Evolutionary conservation across 1,140 invertebrate genomes (phyloP), one percentile per base, ranked within the genome.

Genomic region (Drosophila miranda): DNA sequence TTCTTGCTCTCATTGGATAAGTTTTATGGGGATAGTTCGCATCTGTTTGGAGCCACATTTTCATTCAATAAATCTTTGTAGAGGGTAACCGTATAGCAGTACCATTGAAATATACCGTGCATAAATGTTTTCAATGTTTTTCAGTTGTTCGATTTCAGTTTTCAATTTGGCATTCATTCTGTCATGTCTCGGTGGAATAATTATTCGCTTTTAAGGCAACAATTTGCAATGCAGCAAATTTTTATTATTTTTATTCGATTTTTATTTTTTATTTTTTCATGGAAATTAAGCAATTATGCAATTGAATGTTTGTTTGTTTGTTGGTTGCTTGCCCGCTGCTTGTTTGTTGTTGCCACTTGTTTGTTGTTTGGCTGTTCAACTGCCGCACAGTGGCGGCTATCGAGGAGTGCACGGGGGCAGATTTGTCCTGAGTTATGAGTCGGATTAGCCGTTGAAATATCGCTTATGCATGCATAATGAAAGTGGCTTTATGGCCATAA

Each of bases 211-310:
- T 75, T 45, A 34, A 44, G 55, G 69, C 60, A 52, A 42, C 52
- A 75, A 68, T 75, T 75, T 51, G 55, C 62, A 43, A 62, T 53
- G 51, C 62, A 30, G 56, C 71, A 60, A 58, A 52, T 56, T 54
- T 61, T 21, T 19, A 64, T 45, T 46, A 42, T 57, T 53, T 71
- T 38, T 19, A 68, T 67, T 66, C 26, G 50, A 19, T 53, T 55
- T 11, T 46, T 34, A 19, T 52, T 61, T 72, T 66, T 30, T 44
- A 43, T n/a, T 7, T 41, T 30, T 62, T 46, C 42, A 78, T 78
- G 60, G 26, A 72, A 78, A 78, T 78, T 70, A 63, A 70, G 58
- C 64, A 76, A 75, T 76, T 76, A 70, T 63, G 34, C 73, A 70
- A 76, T 76, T 51, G 49, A 52, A 58, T 67, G 26, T 73, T 64